Percentiles rank a stretch among this genome's conserved stretches.
These are phyloP conservation scores for Orestias chungarensis DNA, from an alignment of 2,797 vertebrate genomes.

Conservation along the genomic window DNA sequence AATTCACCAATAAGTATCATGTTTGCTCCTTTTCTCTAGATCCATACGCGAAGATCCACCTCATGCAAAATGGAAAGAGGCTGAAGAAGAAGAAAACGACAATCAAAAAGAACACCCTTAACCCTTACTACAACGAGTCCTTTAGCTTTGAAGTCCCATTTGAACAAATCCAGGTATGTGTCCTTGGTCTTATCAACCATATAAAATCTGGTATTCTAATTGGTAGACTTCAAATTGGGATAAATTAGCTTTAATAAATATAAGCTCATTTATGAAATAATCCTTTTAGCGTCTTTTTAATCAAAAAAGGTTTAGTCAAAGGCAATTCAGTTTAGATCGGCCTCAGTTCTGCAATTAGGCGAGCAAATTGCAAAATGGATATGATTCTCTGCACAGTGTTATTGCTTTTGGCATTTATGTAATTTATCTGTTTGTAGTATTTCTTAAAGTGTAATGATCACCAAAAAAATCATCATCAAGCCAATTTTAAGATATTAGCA, in stretches of 20 bases:
- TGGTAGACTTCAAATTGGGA: conserved; percentile 10
- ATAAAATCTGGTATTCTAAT: background rate
- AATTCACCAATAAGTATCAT: background rate
- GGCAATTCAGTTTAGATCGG: conserved; percentile 47
- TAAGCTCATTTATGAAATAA: conserved; percentile 48
- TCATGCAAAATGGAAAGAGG: conserved; percentile 99
- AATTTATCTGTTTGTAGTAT: conserved; percentile 17
- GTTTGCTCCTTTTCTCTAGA: conserved; percentile 76
- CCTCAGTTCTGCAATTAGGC: conserved; percentile 42
- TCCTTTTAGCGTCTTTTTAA: conserved; percentile 50
- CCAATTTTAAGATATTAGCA: conserved; percentile 7
- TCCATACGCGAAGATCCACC: conserved; percentile 98
- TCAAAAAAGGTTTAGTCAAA: conserved; percentile 50
- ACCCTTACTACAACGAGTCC: conserved; percentile 99
- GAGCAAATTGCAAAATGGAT: conserved; percentile 36
- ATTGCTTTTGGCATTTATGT: conserved; percentile 18
- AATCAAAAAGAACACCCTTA: conserved; percentile 99
- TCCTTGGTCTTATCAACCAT: background rate
- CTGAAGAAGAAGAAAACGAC: conserved; percentile 99
- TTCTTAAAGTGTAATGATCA: conserved; percentile 17
- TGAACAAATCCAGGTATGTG: conserved; percentile 98
- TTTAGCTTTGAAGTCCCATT: conserved; percentile 99
- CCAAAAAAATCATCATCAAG: conserved; percentile 11
- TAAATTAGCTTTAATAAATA: conserved; percentile 31
- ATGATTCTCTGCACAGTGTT: conserved; percentile 43